Evolutionary conservation across 2,888 invertebrate genomes (phyloP).

Genomic region (Eupsilia transversa): DNA sequence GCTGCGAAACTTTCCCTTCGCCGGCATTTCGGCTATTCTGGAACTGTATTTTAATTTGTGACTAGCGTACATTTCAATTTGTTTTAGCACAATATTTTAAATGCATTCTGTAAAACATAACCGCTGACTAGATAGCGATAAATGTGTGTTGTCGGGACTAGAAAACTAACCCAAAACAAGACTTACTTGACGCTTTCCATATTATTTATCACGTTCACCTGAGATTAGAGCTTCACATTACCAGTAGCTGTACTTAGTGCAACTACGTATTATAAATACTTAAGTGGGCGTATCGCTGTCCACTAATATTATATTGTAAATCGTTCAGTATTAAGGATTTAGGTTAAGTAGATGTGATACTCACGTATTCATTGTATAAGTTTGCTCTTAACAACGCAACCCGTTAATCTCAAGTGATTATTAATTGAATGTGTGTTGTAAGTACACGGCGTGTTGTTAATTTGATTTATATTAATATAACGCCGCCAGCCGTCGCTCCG

Average conservation of each 20-base stretch:
- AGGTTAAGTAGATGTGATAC: not conserved
- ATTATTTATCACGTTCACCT: not conserved
- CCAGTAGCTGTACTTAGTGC: not conserved
- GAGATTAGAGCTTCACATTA: not conserved
- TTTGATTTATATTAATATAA: slow-evolving; percentile 55
- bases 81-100: not conserved
- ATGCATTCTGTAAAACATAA: not conserved
- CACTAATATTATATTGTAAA: not conserved
- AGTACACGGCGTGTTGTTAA: slow-evolving; percentile 40
- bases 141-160: not conserved
- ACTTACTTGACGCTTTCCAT: not conserved
- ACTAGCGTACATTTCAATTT: not conserved
- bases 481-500: not conserved
- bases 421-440: slow-evolving; percentile 43
- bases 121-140: not conserved
- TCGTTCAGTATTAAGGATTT: not conserved
- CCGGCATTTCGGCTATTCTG: not conserved
- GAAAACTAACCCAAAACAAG: not conserved
- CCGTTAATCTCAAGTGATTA: slow-evolving; percentile 40
- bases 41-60: not conserved
- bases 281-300: not conserved
- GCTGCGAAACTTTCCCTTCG: slow-evolving; percentile 13
- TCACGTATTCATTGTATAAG: slow-evolving; percentile 9
- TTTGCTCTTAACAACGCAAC: slow-evolving; percentile 3
- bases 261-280: not conserved